Evolutionary conservation across 2,888 invertebrate genomes (phyloP), one percentile per base, ranked within the genome.

Genomic region (Taphrorychus bicolor): DNA sequence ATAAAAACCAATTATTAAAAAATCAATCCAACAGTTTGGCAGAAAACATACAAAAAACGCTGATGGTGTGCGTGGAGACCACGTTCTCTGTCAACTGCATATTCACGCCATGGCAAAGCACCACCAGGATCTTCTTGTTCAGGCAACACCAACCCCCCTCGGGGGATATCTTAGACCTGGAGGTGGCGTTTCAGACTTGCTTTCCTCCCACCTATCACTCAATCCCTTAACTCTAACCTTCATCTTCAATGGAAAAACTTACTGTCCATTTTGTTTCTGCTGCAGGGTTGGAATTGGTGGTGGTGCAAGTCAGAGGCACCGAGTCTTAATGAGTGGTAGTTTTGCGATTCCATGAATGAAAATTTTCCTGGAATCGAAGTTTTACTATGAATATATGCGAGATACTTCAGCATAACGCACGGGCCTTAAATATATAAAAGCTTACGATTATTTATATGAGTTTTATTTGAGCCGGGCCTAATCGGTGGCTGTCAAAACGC

Each of bases 41-140:
- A n/a, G n/a, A 24, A 54, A 24, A 91, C 96, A 92, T 87, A 98
- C 97, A 95, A 74, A 97, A 84, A 52, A 98, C 94, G 78, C 94
- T 95, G 79, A 98, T 92, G 42, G 93, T 94, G 77, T 95, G 94
- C 0, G 94, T 94, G 69, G 93, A 91, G n/a, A 94, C 92, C 11
- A 95, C 93, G 75, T 93, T 94, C 78, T 94, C 93, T 0, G 94
- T 93, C 2, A 96, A 86, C 75, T 93, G 93, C 77, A 90, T 90
- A 82, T 97, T 97, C 72, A 93, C 87, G 0, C 95, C 97, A 77
- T 95, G 94, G 80, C 98, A 98, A 60, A 94, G 91, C 72, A 95
- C 93, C 54, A 93, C 92, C 76, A 93, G n/a, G n/a, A n/a, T n/a
- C n/a, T n/a, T n/a, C n/a, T n/a, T n/a, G n/a, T n/a, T n/a, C n/a